These are phyloP conservation scores for Orius insidiosus DNA, from an alignment of 1,140 invertebrate genomes.

Conservation along the genomic window DNA sequence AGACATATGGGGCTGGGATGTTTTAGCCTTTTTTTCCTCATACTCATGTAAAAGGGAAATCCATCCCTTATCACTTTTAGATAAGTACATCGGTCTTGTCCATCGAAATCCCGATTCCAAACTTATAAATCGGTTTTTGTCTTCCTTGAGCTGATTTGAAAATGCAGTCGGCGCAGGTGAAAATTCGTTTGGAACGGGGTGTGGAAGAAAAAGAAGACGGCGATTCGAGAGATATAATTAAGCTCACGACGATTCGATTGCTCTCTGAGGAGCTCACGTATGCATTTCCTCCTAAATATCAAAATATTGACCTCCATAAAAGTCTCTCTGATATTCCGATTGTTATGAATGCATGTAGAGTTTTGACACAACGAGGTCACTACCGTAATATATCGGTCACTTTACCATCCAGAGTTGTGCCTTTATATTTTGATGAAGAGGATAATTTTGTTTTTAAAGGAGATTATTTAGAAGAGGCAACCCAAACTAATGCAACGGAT, in stretches of 20 bases:
- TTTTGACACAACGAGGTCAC: neutral
- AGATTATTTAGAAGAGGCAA: neutral
- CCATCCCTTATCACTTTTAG: too few relatives aligned
- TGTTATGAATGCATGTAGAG: neutral
- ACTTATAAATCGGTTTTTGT: constrained; percentile 1
- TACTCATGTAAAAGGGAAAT: too few relatives aligned
- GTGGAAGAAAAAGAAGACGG: neutral
- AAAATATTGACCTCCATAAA: neutral
- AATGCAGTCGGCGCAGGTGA: constrained; percentile 1
- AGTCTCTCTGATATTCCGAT: neutral
- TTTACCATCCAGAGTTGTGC: neutral
- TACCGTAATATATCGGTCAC: neutral
- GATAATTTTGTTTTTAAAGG: neutral
- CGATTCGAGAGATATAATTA: neutral
- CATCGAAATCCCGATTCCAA: neutral
- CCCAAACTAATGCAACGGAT: neutral
- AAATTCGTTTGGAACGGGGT: neutral
- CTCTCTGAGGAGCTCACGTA: neutral
- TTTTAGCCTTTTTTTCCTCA: too few relatives aligned
- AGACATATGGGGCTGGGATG: too few relatives aligned
- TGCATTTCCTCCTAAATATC: neutral
- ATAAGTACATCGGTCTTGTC: too few relatives aligned
- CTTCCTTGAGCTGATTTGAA: neutral
- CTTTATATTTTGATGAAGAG: neutral
- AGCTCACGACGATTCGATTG: neutral